Base-by-base conservation (phyloP, 2,888 invertebrate genomes). In the Matsumyia berberina region DNA sequence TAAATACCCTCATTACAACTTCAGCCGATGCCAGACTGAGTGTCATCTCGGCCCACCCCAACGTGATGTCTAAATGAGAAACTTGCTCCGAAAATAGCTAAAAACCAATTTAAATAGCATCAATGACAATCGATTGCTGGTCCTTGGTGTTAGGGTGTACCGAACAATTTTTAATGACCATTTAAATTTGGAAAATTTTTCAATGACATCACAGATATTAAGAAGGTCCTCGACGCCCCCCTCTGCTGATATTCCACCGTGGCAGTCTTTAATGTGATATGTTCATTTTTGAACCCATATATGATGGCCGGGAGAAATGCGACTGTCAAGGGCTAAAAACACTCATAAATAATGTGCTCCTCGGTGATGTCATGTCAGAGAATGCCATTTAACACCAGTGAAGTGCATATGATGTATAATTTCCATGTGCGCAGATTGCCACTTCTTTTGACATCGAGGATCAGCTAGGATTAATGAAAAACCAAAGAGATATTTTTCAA, bases 181-280 rank as follows among this genome's bases (percentile, higher is more conserved):
- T 85, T 85, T 79, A 85, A 85, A 79, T 85, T 80, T 85, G 79
- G 79, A 85, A 85, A 85, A 66, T 85, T 85, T 85, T 79, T 74
- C 79, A 85, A 76, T 85, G 85, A 64, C 85, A 85, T 80, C 70
- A 70, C 58, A 31, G 70, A 64, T 64, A 74, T 79, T 73, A 62
- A 60, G 55, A 44, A 57, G 66, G 62, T 64, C 51, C 31, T 64
- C 44, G 66, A 72, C 64, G 57, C 77, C 77, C 82, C 39, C 51
- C 53, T 42, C 46, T 29, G 15, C 29, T 66, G n/a, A n/a, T n/a
- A n/a, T 39, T 53, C 15, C 39, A 49, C 33, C 24, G 46, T 29
- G 15, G 33, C 64, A 19, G 49, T 66, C 31, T 39, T 57, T 60
- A 72, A 76, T 66, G 76, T 85, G 66, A 85, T 74, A 53, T 69